Evolutionary conservation across 2,113 vertebrate genomes (phyloP).

Genomic region (Mesitornis unicolor): DNA sequence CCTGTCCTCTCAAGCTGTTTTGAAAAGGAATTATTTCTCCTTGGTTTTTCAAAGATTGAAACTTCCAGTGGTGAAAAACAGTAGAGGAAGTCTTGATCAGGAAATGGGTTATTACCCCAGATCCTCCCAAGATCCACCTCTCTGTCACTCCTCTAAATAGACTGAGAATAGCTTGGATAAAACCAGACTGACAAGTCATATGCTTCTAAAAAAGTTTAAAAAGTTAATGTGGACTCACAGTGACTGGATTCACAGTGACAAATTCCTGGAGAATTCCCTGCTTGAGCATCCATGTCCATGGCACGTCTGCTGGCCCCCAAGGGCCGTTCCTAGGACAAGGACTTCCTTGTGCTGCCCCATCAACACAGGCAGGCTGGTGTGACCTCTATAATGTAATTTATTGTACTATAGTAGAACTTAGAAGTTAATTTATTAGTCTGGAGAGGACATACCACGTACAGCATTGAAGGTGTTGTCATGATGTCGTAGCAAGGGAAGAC

Average conservation of each 20-base stretch:
- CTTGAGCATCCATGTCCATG: background rate
- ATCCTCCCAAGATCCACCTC: background rate
- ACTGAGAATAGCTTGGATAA: background rate
- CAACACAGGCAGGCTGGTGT: background rate
- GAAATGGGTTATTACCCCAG: background rate
- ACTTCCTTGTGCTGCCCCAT: background rate
- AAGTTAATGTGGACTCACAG: background rate
- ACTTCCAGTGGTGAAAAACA: background rate
- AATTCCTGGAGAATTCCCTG: background rate
- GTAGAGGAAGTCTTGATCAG: background rate
- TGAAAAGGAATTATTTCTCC: background rate
- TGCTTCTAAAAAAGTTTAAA: background rate
- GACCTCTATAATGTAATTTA: background rate
- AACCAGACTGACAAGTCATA: background rate
- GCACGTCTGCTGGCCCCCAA: background rate
- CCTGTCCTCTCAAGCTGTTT: accelerated
- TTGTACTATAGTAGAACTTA: background rate
- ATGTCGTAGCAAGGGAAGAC: background rate
- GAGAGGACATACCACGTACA: background rate
- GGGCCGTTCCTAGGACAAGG: background rate
- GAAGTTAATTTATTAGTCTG: background rate
- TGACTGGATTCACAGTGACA: background rate
- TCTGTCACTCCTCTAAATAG: background rate
- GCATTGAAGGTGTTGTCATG: background rate
- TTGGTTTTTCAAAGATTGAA: background rate